Percentiles rank a stretch among this genome's conserved stretches.
phyloP scores from a whole-genome alignment of 2,113 vertebrate genomes.

The Accipiter cooperii region DNA sequence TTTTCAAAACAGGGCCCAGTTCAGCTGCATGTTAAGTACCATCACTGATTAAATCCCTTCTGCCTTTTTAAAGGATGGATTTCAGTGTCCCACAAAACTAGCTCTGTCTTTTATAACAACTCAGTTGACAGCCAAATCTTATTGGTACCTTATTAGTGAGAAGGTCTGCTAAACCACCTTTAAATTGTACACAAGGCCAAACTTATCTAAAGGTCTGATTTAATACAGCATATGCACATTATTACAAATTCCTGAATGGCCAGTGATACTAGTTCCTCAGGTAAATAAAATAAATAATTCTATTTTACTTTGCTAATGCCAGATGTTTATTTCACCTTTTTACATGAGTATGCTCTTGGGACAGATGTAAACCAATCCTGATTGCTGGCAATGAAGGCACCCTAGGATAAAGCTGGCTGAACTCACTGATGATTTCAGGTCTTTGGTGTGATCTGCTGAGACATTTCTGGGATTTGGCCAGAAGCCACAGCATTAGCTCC shows the following conservation, averaged over 20 bases:
- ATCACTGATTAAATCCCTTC: background rate
- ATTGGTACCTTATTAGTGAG: background rate
- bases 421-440: background rate
- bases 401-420: background rate
- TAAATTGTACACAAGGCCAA: background rate
- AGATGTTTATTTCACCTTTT: background rate
- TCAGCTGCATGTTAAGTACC: background rate
- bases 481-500: background rate
- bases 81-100: background rate
- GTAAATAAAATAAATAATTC: background rate
- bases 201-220: background rate
- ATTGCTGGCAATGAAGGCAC: background rate
- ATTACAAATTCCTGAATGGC: background rate
- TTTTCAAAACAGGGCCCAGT: background rate
- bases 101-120: background rate
- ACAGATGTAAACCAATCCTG: background rate
- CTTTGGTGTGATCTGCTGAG: background rate
- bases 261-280: background rate
- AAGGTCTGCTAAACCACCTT: background rate
- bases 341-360: background rate
- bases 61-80: background rate
- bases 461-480: background rate
- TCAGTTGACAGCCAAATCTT: background rate
- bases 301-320: background rate
- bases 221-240: background rate